These are phyloP conservation scores for Cinclus cinclus DNA, from an alignment of 2,113 vertebrate genomes.

Conservation along the genomic window DNA sequence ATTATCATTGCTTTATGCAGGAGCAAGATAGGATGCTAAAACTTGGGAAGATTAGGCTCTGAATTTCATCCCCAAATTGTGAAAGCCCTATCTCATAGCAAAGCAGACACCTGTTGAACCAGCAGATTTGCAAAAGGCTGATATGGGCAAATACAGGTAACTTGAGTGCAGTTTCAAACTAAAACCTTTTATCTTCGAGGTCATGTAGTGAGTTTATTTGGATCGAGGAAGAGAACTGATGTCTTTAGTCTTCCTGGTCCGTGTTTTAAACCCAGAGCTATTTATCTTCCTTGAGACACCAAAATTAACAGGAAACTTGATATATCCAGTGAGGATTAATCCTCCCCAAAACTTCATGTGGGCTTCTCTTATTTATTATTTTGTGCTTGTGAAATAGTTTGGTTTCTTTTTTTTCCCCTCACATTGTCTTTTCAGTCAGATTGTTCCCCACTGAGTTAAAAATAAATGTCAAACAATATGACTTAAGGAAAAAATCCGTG, in stretches of 20 bases:
- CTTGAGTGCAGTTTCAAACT: background rate
- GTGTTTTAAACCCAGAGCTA: background rate
- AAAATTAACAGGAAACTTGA: background rate
- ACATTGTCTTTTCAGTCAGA: background rate
- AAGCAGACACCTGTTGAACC: background rate
- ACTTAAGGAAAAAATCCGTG: background rate
- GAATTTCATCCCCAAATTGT: background rate
- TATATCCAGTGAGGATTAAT: constrained; percentile 21
- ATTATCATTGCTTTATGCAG: background rate
- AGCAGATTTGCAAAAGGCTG: background rate
- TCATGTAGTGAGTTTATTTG: background rate
- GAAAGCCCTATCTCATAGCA: background rate
- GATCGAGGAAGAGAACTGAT: background rate
- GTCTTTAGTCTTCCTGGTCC: background rate
- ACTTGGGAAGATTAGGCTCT: background rate
- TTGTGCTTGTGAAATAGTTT: background rate
- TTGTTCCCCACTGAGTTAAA: constrained; percentile 7
- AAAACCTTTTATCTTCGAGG: background rate
- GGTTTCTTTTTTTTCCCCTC: background rate
- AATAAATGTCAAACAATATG: constrained; percentile 5
- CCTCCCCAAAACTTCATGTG: background rate
- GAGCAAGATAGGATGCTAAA: background rate
- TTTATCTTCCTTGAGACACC: background rate
- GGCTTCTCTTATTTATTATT: background rate
- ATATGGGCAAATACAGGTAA: background rate